Conservation (phyloP, 64 coral and sea anemone species). For the Stylophora pistillata region DNA sequence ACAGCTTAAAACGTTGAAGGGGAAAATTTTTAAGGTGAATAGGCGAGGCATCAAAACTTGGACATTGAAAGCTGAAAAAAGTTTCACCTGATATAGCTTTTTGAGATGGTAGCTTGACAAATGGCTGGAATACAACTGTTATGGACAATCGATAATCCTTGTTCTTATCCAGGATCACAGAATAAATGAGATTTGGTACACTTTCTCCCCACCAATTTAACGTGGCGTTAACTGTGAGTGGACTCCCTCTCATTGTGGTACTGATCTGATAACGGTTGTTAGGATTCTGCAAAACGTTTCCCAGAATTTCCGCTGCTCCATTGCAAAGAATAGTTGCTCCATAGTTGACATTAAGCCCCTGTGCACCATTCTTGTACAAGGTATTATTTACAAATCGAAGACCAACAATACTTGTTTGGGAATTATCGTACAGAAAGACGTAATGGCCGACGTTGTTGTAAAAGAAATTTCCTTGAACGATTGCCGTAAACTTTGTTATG, state of each 20-base stretch:
- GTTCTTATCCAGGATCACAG: constrained; percentile 20
- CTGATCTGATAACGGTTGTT: constrained; percentile 22
- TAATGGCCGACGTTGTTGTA: constrained; percentile 60
- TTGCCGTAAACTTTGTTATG: not conserved
- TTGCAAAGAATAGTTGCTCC: constrained; percentile 23
- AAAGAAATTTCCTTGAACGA: constrained; percentile 54
- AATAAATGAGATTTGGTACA: not conserved
- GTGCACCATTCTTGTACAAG: constrained; percentile 1
- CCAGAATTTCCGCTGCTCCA: not conserved
- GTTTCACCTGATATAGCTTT: constrained; percentile 23
- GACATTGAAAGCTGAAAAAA: too few species aligned
- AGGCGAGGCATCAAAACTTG: too few species aligned
- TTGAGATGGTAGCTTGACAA: constrained; percentile 17
- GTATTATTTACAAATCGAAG: constrained; percentile 31
- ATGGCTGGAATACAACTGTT: constrained; percentile 27
- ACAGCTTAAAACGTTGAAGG: too few species aligned
- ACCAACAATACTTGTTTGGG: not conserved
- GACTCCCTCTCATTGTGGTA: not conserved
- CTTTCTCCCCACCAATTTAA: constrained; percentile 57
- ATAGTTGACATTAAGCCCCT: not conserved
- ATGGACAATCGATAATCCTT: constrained; percentile 16
- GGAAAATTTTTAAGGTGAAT: too few species aligned
- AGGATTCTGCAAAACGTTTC: constrained; percentile 3
- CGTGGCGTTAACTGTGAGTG: constrained; percentile 4
- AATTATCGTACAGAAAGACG: constrained; percentile 44